A percentile compares a stretch with the other conserved stretches of the same genome.
phyloP scores from a whole-genome alignment of 2,113 vertebrate species.

The Otocyon megalotis region DNA sequence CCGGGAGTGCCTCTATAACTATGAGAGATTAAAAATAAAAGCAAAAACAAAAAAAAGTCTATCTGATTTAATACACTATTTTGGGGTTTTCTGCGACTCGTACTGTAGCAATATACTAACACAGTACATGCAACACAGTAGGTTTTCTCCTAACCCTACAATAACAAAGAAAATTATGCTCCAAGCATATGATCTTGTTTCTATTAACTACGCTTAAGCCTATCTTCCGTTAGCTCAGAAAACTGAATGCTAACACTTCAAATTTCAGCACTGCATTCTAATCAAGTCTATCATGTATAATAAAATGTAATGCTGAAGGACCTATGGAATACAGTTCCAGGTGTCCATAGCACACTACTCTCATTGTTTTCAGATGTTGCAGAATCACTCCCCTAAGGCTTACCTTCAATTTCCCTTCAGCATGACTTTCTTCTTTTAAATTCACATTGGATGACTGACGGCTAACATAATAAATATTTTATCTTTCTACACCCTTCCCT shows the following conservation, averaged over 20 bases:
- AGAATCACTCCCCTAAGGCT: conserved; percentile 64
- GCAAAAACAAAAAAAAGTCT: background rate
- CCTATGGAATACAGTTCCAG: conserved; percentile 67
- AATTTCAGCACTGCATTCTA: conserved; percentile 50
- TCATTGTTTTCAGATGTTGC: conserved; percentile 71
- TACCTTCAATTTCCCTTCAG: conserved; percentile 73
- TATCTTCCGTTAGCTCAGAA: background rate
- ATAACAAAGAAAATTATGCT: conserved; percentile 56
- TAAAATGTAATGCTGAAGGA: conserved; percentile 54
- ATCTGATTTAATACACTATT: background rate
- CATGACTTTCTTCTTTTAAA: conserved; percentile 79
- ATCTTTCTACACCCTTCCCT: conserved; percentile 80
- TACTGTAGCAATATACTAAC: background rate
- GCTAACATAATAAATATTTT: conserved; percentile 79
- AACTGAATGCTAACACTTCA: conserved; percentile 56
- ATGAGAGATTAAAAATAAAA: background rate
- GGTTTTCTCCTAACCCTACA: background rate
- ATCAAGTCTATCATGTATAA: conserved; percentile 36
- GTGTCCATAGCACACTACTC: conserved; percentile 77
- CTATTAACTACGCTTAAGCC: background rate
- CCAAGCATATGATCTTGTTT: conserved; percentile 3
- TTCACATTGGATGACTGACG: conserved; percentile 81
- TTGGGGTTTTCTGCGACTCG: background rate
- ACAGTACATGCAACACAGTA: background rate
- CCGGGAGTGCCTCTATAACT: background rate